Base-by-base conservation (phyloP, 2,797 vertebrate genomes). In the Tapera naevia region DNA sequence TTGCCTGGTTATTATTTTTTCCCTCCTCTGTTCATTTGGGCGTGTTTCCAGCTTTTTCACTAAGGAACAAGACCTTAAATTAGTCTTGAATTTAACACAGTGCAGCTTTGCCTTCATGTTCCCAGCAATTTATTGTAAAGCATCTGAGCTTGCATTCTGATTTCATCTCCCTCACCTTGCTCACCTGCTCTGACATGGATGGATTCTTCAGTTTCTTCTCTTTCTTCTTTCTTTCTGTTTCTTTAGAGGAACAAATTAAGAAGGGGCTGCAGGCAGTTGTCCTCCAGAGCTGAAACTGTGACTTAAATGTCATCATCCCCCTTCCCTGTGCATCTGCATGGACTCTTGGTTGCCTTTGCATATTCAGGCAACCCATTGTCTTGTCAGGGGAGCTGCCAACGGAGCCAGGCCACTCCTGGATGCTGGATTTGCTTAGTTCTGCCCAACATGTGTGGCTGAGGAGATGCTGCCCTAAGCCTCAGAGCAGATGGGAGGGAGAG, bases 61-160 rank as follows among this genome's bases (percentile, higher is more conserved):
- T 43, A 41, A 92, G 93, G 95, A 96, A 95, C 95, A 96, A 95
- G 94, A 66, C 85, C 82, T 94, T 51, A 90, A 97, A 94, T 97
- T 73, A 97, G 81, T 41, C 86, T 84, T 57, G 89, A 91, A 73
- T 89, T 89, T 64, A 75, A 89, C 92, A 10, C 32, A 57, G 22
- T 5, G 71, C 87, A 48, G 91, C 91, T 89, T 64, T 41, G 72
- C 62, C n/a, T 30, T n/a, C 12, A 0, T 37, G 1, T 53, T 89
- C 70, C 74, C 69, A 30, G 62, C 2, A 2, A 45, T 70, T 62
- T 71, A 3, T 53, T 67, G 3, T 6, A 43, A 37, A 25, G 22
- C 5, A 0, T 69, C 60, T 17, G 69, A 80, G 5, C 7, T 23
- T 11, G 69, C 2, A 27, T n/a, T 69, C 57, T 35, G 28, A 22